phyloP scores from a whole-genome alignment of 2,113 vertebrate species.

The Takifugu flavidus region DNA sequence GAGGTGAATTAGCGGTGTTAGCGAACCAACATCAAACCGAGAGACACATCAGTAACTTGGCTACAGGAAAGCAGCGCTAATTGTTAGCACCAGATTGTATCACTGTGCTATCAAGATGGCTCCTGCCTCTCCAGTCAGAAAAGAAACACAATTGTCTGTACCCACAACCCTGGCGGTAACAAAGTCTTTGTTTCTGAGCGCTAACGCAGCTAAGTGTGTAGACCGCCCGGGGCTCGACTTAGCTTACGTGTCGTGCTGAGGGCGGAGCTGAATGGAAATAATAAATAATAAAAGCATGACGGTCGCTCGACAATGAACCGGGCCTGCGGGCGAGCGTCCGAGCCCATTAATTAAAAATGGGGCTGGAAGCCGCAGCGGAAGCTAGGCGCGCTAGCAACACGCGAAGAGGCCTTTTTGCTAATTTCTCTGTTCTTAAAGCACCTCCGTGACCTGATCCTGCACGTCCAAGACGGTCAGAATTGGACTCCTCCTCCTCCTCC shows the following conservation, averaged over 20 bases:
- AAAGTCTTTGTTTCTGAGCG: constrained; percentile 29
- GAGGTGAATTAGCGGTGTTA: too few species aligned
- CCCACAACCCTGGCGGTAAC: constrained; percentile 11
- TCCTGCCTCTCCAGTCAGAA: constrained; percentile 3
- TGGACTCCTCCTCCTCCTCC: constrained; percentile 15
- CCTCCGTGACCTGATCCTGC: constrained; percentile 30
- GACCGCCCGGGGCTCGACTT: constrained; percentile 49
- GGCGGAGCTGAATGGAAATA: constrained; percentile 47
- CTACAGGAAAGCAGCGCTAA: background rate
- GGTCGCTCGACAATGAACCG: constrained; percentile 18
- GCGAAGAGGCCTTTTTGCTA: background rate
- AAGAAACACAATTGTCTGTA: constrained; percentile 14
- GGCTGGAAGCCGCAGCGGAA: constrained; percentile 18
- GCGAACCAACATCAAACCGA: too few species aligned
- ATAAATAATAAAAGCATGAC: background rate
- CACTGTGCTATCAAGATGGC: background rate
- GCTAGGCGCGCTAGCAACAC: background rate
- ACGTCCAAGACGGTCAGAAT: constrained; percentile 17
- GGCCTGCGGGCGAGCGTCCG: constrained; percentile 55
- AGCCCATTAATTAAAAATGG: constrained; percentile 63
- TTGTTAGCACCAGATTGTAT: background rate
- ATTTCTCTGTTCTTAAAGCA: background rate
- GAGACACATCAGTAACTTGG: too few species aligned
- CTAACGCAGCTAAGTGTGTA: constrained; percentile 48
- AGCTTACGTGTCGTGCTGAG: constrained; percentile 53